Base-by-base conservation (phyloP, 1,140 invertebrate species). In the Rhagoletis pomonella region DNA sequence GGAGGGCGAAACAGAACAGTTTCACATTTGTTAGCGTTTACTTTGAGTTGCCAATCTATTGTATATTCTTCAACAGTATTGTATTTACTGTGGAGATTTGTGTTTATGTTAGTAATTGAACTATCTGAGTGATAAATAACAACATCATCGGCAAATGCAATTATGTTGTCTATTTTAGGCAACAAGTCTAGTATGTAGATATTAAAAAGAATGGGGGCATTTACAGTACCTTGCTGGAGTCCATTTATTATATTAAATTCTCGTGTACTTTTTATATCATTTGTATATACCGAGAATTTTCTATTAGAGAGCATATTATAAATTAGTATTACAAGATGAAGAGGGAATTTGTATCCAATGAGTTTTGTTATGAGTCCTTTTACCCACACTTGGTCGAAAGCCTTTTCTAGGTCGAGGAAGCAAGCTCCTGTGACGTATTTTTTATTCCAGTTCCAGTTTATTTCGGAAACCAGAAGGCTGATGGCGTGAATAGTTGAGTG, bases 371-470 rank as follows among this genome's bases (percentile, higher is more conserved):
- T 65, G 3, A 65, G 17, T 0, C 85, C 85, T 65, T 12, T 4
- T 5, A 86, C 64, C 85, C 85, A 86, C 3, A 86, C 50, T n/a
- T 44, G 62, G 50, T 86, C 60, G n/a, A 86, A 86, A 0, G 85
- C 85, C 44, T 86, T 86, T 44, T 86, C 84, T 12, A 62, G 19
- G 14, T 86, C 58, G 10, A 86, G 60, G 4, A 62, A 60, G 44
- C 58, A 86, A 42, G 58, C 84, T 42, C 84, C 84, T 42, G 84
- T 62, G 17, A 17, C 47, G 4, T 14, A 39, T 62, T 86, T 85
- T 19, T 85, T 62, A 85, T 85, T 85, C 29, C 17, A 60, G 44
- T 85, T 85, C 84, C 84, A 85, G 17, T 86, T 86, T 14, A 86
- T 62, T 17, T 62, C 6, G 0, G 84, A 86, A 4, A 44, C 62